phyloP scores from a whole-genome alignment of 2,113 vertebrate species.

The Merops nubicus region DNA sequence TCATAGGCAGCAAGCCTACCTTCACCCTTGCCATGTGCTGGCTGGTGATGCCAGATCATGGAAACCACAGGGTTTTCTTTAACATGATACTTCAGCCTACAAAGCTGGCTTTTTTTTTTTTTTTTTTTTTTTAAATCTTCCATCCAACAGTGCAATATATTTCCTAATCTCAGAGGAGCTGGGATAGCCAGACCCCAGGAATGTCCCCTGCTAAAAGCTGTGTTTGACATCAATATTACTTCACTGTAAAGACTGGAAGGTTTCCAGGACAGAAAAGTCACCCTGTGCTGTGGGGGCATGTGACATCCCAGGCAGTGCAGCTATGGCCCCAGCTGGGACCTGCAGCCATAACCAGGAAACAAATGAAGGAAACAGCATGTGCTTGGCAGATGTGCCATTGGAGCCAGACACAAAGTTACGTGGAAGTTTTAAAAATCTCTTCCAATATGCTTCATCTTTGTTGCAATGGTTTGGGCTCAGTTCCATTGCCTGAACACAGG shows the following conservation, averaged over 20 bases:
- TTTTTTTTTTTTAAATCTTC: no score
- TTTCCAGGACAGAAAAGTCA: background rate
- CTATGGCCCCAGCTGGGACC: background rate
- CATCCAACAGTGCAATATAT: background rate
- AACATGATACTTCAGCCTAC: background rate
- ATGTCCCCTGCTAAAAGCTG: background rate
- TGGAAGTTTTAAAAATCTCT: background rate
- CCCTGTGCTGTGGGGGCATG: background rate
- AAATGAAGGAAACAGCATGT: background rate
- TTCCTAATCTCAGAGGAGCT: background rate
- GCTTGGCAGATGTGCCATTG: background rate
- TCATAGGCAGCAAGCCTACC: background rate
- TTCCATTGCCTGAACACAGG: background rate
- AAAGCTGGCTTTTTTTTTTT: background rate
- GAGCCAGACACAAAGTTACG: background rate
- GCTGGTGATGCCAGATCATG: background rate
- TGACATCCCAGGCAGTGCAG: accelerated
- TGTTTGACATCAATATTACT: background rate
- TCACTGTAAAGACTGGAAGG: background rate
- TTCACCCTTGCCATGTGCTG: accelerated
- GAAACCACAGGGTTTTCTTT: background rate
- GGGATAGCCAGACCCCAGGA: background rate
- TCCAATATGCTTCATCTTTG: background rate
- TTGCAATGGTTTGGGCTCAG: background rate
- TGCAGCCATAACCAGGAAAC: background rate